Base-by-base conservation (phyloP, 2,888 invertebrate genomes). In the Apamea anceps region DNA sequence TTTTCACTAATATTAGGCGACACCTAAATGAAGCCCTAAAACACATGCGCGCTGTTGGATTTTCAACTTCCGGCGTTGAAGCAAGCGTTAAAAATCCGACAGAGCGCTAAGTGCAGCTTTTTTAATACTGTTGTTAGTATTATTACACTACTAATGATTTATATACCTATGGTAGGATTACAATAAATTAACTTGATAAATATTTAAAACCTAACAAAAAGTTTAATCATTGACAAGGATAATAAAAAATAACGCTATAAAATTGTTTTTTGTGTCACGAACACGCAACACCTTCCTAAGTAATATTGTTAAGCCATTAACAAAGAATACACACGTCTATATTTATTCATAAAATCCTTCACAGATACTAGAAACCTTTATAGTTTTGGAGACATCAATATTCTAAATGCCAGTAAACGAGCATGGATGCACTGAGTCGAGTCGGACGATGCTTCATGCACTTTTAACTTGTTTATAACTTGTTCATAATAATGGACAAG, bases 311-410 rank as follows among this genome's bases (percentile, higher is more conserved):
- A 65, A 65, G 51, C 28, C 32, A 77, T 68, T 37, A 82, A 78
- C n/a, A 78, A 60, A 81, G 18, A 60, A 51, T 28, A 37, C 25
- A 37, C n/a, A 37, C 2, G 28, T 65, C 45, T 63, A 32, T 7
- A 45, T 66, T 62, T 82, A 79, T 79, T 73, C 65, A 65, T 74
- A 42, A 54, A 54, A 13, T 62, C 51, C 54, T 83, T 73, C 48
- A 77, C 63, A 67, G 67, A 73, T 66, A 71, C 21, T 25, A 77
- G 12, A 66, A 51, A 42, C 60, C 73, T 66, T 73, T 8, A 73
- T 72, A 57, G 48, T 60, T 73, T 72, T 73, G 32, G 60, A 63
- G 60, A 72, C 63, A 82, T 72, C 18, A 68, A 70, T 78, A 73
- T 65, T 60, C 18, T 77, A 73, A 78, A 78, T 82, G 72, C 13